Percentiles rank a stretch among this genome's conserved stretches.
phyloP scores from a whole-genome alignment of 2,888 invertebrate species.

The Pseudolycoriella hygida region DNA sequence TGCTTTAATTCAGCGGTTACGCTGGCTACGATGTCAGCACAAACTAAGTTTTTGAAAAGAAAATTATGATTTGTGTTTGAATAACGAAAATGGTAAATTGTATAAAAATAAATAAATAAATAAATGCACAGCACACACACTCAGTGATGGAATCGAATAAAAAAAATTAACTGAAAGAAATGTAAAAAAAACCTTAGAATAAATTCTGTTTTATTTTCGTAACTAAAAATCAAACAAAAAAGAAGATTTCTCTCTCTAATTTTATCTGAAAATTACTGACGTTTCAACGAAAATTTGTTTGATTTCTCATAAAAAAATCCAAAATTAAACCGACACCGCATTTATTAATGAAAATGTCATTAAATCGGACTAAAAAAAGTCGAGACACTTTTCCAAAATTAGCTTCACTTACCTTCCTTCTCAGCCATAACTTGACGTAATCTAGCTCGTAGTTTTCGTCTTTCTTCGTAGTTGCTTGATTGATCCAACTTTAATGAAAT shows the following conservation, averaged over 20 bases:
- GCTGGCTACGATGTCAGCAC: slow-evolving; percentile 33
- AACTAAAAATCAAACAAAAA: too few relatives aligned
- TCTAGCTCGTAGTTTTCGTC: slow-evolving; percentile 62
- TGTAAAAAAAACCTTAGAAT: background rate
- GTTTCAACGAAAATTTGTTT: background rate
- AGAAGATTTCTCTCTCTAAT: background rate
- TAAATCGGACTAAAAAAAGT: background rate
- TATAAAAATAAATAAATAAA: background rate
- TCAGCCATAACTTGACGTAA: slow-evolving; percentile 71
- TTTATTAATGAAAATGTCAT: background rate
- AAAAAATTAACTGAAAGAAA: too few relatives aligned
- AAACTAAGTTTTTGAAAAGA: slow-evolving; percentile 21
- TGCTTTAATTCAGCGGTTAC: slow-evolving; percentile 23
- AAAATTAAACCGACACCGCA: background rate
- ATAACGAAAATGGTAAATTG: slow-evolving; percentile 9
- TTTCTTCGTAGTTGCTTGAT: slow-evolving; percentile 73
- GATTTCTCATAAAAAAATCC: too few relatives aligned
- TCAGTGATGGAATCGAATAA: too few relatives aligned
- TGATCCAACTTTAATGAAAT: slow-evolving; percentile 52
- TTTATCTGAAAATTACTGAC: background rate
- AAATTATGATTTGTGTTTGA: too few relatives aligned
- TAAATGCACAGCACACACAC: background rate
- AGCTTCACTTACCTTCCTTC: slow-evolving; percentile 50
- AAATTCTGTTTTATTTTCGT: background rate
- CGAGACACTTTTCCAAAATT: background rate